These are phyloP conservation scores for Sebastes hubbsi DNA, from an alignment of 2,797 vertebrate species.

Conservation along the genomic window DNA sequence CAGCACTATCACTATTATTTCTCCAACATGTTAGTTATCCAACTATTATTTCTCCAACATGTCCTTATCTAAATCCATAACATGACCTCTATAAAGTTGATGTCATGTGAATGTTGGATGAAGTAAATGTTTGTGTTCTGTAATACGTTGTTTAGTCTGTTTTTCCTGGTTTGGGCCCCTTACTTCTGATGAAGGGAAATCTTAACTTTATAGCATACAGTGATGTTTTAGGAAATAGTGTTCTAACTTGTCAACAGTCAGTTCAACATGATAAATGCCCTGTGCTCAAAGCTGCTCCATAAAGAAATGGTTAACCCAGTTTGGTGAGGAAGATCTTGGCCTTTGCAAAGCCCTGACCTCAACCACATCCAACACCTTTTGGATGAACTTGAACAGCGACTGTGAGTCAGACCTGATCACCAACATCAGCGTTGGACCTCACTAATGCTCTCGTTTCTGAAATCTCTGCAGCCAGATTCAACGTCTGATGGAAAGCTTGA, in stretches of 20 bases:
- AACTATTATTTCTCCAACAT: not conserved
- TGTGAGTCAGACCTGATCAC: no score
- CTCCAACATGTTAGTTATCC: not conserved
- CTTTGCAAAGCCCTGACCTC: accelerated
- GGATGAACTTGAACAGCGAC: no score
- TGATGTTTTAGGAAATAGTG: not conserved
- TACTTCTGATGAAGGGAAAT: not conserved
- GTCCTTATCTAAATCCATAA: not conserved
- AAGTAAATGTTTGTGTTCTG: no score
- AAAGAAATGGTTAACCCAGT: not conserved
- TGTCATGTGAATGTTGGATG: not conserved
- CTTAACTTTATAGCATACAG: not conserved
- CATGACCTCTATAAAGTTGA: not conserved
- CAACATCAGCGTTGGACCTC: no score
- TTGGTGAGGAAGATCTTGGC: not conserved
- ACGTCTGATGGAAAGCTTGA: no score
- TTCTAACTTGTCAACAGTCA: not conserved
- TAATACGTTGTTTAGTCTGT: not conserved
- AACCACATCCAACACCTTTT: no score
- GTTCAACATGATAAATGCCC: not conserved
- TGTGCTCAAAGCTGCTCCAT: not conserved
- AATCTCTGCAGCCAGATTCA: no score
- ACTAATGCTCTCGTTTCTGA: no score
- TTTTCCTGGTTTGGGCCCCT: not conserved
- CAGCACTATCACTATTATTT: not conserved